Evolutionary conservation across 1,140 invertebrate genomes (phyloP), one percentile per base, ranked within the genome.

Genomic region (Sinella curviseta): DNA sequence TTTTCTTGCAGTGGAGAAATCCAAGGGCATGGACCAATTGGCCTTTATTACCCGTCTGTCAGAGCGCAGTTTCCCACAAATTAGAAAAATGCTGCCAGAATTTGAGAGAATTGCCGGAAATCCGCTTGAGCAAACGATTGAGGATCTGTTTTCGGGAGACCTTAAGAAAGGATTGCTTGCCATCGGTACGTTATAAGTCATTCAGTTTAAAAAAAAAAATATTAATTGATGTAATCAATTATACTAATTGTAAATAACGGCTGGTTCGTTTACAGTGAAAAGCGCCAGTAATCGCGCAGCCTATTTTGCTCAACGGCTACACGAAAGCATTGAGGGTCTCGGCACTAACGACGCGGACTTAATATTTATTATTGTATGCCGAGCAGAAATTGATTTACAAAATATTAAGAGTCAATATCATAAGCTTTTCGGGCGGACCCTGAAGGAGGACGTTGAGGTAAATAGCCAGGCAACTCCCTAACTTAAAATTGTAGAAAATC

Each of bases 371-470:
- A 88, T 97, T 78, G 94, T 96, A 17, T 94, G 94, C 81, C 92
- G 95, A 84, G 95, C 93, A 82, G 95, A 97, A 89, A 94, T 96
- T 80, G 95, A 97, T 88, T 90, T 97, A 85, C 94, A 92, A 39
- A 92, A 96, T 85, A 95, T 97, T 83, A 96, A 96, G 85, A 91
- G 93, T 84, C 93, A 94, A 74, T 96, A 95, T 88, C n/a, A n/a
- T n/a, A n/a, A n/a, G n/a, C n/a, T n/a, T n/a, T n/a, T n/a, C n/a
- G n/a, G n/a, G n/a, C n/a, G n/a, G n/a, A n/a, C n/a, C n/a, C n/a
- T n/a, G n/a, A n/a, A n/a, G n/a, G n/a, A n/a, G n/a, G n/a, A n/a
- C n/a, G n/a, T n/a, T n/a, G n/a, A n/a, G 89, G 93, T 84, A 92
- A 93, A 82, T 93, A 92, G 86, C 96, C 93, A 84, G 93, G 91